Evolutionary conservation across 2,888 invertebrate species (phyloP), one percentile per base, ranked within the genome.

Genomic region (Galeruca laticollis): DNA sequence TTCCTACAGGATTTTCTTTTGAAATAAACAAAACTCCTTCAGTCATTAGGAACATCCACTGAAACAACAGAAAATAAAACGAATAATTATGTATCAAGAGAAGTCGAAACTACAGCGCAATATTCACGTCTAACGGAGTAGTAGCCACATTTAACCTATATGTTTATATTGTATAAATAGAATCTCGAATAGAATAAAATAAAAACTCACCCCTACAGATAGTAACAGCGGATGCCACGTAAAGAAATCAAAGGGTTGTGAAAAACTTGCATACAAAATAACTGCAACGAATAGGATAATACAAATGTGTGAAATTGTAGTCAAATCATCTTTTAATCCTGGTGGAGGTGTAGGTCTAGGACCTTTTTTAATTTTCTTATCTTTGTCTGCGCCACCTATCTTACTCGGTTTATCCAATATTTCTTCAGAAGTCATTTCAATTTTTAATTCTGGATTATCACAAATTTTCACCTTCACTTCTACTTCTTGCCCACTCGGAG

Each of bases 31-130:
- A 72, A 47, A 85, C 79, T 26, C 82, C 84, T 76, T 84, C 83
- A 4, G 81, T 79, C 83, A 85, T 82, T 35, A 85, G 52, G 6
- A 84, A 70, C 74, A 81, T 77, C 83, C 84, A 85, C 85, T 85
- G 68, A 70, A 84, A 84, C n/a, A 73, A 62, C 69, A 73, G 43
- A 71, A 49, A 15, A 31, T 0, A 20, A 54, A 21, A 54, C 8
- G 11, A 0, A 26, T 5, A 26, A 5, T 26, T 26, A 5, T 5
- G 26, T 5, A 26, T 26, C 1, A 5, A 26, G n/a, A n/a, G n/a
- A n/a, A n/a, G 35, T 4, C 8, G 6, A 35, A 35, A 10, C 9
- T 3, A 11, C 11, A 37, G 10, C 26, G 37, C 2, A 18, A 35
- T 33, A 11, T 35, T 18, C 13, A 40, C 31, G 6, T 2, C 9